Conservation (phyloP, 1,140 invertebrate species). For the Heliconius nattereri region DNA sequence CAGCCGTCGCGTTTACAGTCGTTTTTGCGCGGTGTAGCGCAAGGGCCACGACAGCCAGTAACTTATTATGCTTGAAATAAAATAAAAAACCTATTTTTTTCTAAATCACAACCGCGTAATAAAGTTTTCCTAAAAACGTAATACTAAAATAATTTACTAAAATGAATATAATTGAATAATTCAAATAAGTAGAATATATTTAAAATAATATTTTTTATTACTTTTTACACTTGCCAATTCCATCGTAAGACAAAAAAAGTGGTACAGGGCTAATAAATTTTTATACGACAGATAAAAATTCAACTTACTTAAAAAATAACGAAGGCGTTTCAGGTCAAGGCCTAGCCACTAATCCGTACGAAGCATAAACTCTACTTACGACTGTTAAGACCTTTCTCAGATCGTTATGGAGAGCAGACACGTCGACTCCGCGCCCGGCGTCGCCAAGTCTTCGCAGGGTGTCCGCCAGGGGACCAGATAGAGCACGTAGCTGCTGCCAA, state of each 20-base stretch:
- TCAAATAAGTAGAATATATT: no score
- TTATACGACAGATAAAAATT: background rate
- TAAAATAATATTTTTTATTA: background rate
- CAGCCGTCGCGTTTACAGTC: no score
- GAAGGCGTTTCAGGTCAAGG: constrained; percentile 26
- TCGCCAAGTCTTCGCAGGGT: constrained; percentile 88
- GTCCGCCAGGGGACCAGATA: constrained; percentile 90
- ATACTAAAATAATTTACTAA: no score
- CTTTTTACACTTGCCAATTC: background rate
- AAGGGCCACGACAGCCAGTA: no score
- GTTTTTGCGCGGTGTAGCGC: no score
- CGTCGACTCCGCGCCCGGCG: constrained; percentile 86
- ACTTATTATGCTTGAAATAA: no score
- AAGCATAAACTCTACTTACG: constrained; percentile 70
- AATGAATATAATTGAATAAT: no score
- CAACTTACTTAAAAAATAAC: constrained; percentile 5
- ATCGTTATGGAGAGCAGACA: constrained; percentile 86
- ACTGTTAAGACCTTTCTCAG: constrained; percentile 84
- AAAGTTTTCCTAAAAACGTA: no score
- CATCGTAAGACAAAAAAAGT: background rate
- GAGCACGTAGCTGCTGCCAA: constrained; percentile 89
- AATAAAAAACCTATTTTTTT: no score
- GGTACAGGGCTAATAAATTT: background rate
- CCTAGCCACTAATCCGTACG: constrained; percentile 30
- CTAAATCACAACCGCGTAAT: no score